These are phyloP conservation scores for Rachycentron canadum DNA, from an alignment of 2,797 vertebrate genomes.

Conservation along the genomic window DNA sequence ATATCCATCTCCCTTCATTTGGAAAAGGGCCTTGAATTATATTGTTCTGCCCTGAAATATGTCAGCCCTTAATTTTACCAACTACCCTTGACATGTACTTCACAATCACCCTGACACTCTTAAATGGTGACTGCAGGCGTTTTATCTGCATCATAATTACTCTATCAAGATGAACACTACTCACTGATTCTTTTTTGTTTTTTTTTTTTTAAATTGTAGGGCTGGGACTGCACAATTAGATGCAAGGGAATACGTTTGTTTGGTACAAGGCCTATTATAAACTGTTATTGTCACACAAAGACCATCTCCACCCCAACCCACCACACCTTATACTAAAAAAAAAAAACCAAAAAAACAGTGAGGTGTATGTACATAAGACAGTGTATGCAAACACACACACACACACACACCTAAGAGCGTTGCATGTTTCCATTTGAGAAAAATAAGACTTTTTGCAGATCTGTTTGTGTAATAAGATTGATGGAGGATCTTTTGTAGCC, in stretches of 20 bases:
- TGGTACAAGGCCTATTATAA: too few species aligned
- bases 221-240: too few species aligned
- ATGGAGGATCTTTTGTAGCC: not conserved
- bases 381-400: too few species aligned
- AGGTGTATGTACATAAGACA: too few species aligned
- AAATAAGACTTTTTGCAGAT: not conserved
- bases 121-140: too few species aligned
- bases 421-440: not conserved
- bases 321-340: too few species aligned
- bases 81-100: not conserved
- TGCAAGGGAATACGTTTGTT: too few species aligned
- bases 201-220: too few species aligned
- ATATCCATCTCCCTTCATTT: not conserved
- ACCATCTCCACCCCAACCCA: too few species aligned
- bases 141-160: not conserved
- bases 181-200: slow-evolving; percentile 95
- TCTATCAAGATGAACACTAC: not conserved
- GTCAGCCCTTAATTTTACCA: not conserved
- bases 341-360: too few species aligned
- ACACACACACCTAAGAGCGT: too few species aligned
- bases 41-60: not conserved
- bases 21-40: not conserved
- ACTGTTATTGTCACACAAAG: too few species aligned
- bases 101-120: not conserved
- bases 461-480: not conserved